Evolutionary conservation across 2,113 vertebrate species (phyloP), one percentile per base, ranked within the genome.

Genomic region (Onychorhynchus coronatus): DNA sequence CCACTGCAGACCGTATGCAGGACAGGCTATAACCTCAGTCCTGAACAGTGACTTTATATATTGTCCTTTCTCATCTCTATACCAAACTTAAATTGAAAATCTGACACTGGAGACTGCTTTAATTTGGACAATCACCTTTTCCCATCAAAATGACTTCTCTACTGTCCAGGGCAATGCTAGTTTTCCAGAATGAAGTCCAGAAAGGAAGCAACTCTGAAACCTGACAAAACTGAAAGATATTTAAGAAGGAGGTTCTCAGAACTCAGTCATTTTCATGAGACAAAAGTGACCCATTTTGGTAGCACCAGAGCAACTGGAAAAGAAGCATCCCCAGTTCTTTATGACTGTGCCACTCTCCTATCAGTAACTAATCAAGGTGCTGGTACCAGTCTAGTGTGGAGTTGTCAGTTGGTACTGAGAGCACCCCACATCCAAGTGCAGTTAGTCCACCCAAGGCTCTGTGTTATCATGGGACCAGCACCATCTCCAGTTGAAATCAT

Each of bases 331-430:
- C 1, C 1, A 33, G 2, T 37, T 61, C 41, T 17, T 63, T 44
- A 25, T 5, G 22, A 44, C 35, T 9, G 11, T n/a, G 47, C 24
- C 31, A 21, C 35, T 41, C 41, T 14, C 3, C 0, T 1, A 37
- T 59, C 37, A n/a, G 14, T 66, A 59, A 33, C 28, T 17, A 15
- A 37, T 4, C 2, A 4, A 22, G 16, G 16, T 42, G 9, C 37
- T 11, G 5, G 25, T 1, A 62, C 31, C 44, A 75, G 25, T 5
- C 28, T 12, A 41, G 19, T 1, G 0, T 9, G 30, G 37, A 62
- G 37, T 42, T 41, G 37, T 17, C 23, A 8, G 35, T 33, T 2
- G 1, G 30, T 25, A 62, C 1, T 19, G 16, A 35, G 25, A 56
- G 20, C 74, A 66, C 41, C 58, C 58, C 27, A 3, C 16, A 13